Evolutionary conservation across 2,113 vertebrate species (phyloP), one percentile per base, ranked within the genome.

Genomic region (Amphilophus citrinellus): DNA sequence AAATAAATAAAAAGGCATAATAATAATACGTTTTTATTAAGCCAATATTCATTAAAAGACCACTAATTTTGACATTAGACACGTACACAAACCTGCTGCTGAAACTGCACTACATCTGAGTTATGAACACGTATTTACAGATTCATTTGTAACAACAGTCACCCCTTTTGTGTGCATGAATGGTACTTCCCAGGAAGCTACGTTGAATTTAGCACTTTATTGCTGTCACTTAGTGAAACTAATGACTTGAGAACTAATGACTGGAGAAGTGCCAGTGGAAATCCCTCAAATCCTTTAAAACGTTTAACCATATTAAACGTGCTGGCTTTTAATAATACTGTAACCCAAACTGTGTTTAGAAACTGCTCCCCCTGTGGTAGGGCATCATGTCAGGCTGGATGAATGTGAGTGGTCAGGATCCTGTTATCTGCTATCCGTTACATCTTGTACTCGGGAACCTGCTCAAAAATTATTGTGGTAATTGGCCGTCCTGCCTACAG

Each of bases 401-500:
- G 17, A 90, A 96, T 3, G 90, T 97, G 6, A 84, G 88, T 96
- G 80, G 94, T 96, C 1, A 90, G 76, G 0, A 93, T 84, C 35
- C 84, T 98, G 82, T 5, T 93, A 22, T 89, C 95, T 82, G 88
- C 99, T 76, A 87, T 97, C 86, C 95, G 89, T 15, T 97, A 96
- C 4, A 91, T 94, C 0, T 78, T 97, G 65, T 97, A 98, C 94
- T 98, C 97, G 7, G 97, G 97, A 37, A 94, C 98, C 35, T 89
- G 97, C 75, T 89, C 96, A 0, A 84, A 96, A 65, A 96, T 99
- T 47, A 89, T 90, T 6, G 96, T 99, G 84, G 95, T 95, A 22
- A 93, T 98, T 78, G 35, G 35, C 98, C 97, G 0, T 57, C 98
- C 88, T 97, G 96, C 84, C 24, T 98, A 99, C 94, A 99, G 98